phyloP scores from a whole-genome alignment of 2,113 vertebrate species.

The Sardina pilchardus region DNA sequence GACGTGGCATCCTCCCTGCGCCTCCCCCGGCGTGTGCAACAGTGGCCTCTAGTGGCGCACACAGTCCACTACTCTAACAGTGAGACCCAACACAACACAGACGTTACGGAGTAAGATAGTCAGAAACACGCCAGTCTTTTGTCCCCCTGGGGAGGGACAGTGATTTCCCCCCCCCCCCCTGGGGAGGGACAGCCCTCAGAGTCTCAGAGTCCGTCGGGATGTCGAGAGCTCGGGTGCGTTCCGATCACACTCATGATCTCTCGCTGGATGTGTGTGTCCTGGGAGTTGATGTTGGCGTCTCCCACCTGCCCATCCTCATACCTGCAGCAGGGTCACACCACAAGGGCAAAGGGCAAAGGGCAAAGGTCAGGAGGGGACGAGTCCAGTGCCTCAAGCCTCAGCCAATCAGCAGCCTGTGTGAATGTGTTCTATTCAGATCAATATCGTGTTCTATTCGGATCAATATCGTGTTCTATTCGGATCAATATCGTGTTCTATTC shows the following conservation, averaged over 20 bases:
- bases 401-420: too few relatives aligned
- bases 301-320: conserved; percentile 96
- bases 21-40: background rate
- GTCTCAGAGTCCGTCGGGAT: conserved; percentile 25
- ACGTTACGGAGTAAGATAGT: background rate
- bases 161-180: too few relatives aligned
- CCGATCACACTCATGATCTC: conserved; percentile 92
- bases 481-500: too few relatives aligned
- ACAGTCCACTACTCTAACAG: conserved; percentile 6
- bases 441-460: too few relatives aligned
- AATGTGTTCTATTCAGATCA: too few relatives aligned
- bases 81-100: conserved; percentile 10
- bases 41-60: conserved; percentile 15
- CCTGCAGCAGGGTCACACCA: conserved; percentile 66
- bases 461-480: too few relatives aligned
- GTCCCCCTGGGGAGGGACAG: conserved; percentile 10
- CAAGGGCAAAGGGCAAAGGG: too few relatives aligned
- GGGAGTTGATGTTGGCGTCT: conserved; percentile 93
- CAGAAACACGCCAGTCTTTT: background rate
- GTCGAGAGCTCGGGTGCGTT: conserved; percentile 66
- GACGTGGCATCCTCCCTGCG: background rate
- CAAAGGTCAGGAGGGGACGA: background rate
- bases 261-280: conserved; percentile 88
- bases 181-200: conserved; percentile 22
- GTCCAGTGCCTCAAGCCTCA: too few relatives aligned